These are phyloP conservation scores for Nannoperca australis DNA, from an alignment of 2,797 vertebrate genomes.

Conservation along the genomic window DNA sequence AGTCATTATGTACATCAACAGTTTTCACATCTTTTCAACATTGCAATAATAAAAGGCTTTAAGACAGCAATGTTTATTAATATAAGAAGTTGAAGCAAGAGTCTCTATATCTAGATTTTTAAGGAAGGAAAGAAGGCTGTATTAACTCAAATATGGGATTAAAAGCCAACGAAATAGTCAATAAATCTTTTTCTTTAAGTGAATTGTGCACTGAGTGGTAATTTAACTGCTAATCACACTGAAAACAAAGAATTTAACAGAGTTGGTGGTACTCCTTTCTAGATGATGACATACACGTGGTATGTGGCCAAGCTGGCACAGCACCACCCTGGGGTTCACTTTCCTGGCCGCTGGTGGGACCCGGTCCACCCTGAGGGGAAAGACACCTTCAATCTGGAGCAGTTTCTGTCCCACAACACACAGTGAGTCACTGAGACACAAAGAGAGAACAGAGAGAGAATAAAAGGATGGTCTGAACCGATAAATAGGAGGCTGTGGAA, in stretches of 20 bases:
- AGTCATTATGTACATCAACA: background rate
- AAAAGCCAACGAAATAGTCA: slow-evolving; percentile 7
- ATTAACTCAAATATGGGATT: background rate
- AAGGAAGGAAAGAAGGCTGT: background rate
- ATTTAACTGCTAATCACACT: slow-evolving; percentile 26
- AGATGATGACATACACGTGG: slow-evolving; percentile 99
- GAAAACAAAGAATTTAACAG: slow-evolving; percentile 21
- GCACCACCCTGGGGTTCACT: slow-evolving; percentile 90
- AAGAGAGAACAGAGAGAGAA: slow-evolving; percentile 19
- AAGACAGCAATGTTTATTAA: background rate
- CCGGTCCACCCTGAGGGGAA: slow-evolving; percentile 81
- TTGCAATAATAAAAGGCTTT: background rate
- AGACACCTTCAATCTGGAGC: slow-evolving; percentile 92
- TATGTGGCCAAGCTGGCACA: slow-evolving; percentile 92
- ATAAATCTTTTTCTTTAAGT: slow-evolving; percentile 12
- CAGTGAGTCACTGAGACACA: slow-evolving; percentile 91
- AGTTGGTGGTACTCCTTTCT: slow-evolving; percentile 27
- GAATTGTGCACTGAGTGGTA: slow-evolving; percentile 7
- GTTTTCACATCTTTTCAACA: slow-evolving; percentile 4
- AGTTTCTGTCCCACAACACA: slow-evolving; percentile 92
- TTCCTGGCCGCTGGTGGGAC: slow-evolving; percentile 93
- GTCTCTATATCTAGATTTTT: background rate
- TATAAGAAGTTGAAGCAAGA: slow-evolving; percentile 1
- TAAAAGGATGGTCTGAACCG: slow-evolving; percentile 42
- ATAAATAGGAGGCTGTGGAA: slow-evolving; percentile 59